phyloP scores from a whole-genome alignment of 2,888 invertebrate genomes.

The Drosophila neoperkinsi region DNA sequence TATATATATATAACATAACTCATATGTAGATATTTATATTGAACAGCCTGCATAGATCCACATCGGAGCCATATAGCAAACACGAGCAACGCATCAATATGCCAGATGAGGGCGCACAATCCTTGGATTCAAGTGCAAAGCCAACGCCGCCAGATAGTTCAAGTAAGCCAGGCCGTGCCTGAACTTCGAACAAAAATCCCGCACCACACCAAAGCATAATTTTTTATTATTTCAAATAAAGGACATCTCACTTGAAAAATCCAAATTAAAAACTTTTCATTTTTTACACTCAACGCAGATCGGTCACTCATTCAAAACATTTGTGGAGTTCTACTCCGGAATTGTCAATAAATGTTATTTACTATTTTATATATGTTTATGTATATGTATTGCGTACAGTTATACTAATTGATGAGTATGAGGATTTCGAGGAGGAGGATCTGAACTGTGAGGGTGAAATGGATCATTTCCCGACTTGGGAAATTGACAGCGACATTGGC shows the following conservation, averaged over 20 bases:
- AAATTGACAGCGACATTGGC: slow-evolving; percentile 85
- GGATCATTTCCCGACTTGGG: slow-evolving; percentile 85
- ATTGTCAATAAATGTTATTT: neutral
- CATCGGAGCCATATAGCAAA: slow-evolving; percentile 84
- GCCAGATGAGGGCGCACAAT: slow-evolving; percentile 85
- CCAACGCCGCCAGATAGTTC: slow-evolving; percentile 88
- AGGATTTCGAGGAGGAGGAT: slow-evolving; percentile 85
- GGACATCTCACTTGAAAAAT: slow-evolving; percentile 14
- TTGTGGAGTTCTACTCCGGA: neutral
- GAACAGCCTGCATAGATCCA: slow-evolving; percentile 83
- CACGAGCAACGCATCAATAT: slow-evolving; percentile 87
- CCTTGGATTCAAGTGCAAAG: slow-evolving; percentile 85
- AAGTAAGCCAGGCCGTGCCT: slow-evolving; percentile 85
- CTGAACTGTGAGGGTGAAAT: slow-evolving; percentile 85
- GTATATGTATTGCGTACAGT: slow-evolving; percentile 63
- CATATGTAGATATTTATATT: neutral
- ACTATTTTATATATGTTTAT: slow-evolving; percentile 6
- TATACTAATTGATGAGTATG: slow-evolving; percentile 85
- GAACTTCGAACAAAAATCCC: slow-evolving; percentile 22
- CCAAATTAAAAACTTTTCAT: slow-evolving; percentile 16
- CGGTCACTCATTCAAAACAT: slow-evolving; percentile 3
- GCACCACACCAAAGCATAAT: slow-evolving; percentile 38
- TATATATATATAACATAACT: too few species aligned
- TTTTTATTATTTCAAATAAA: slow-evolving; percentile 43
- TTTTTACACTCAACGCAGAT: neutral